Percentiles rank a stretch among this genome's conserved stretches.
These are phyloP conservation scores for Trachelipus rathkii DNA, from an alignment of 1,140 invertebrate species.

Conservation along the genomic window DNA sequence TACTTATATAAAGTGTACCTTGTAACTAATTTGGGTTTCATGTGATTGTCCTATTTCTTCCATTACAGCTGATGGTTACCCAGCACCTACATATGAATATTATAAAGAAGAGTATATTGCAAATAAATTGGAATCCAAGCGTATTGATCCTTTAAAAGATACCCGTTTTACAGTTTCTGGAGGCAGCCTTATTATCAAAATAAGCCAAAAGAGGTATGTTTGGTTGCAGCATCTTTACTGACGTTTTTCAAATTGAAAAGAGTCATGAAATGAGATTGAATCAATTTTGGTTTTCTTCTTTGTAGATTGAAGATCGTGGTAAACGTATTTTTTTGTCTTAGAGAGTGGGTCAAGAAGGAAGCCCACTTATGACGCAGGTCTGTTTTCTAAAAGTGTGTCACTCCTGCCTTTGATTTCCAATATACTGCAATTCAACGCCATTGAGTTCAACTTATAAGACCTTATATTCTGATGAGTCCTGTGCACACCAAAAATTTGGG, in stretches of 20 bases:
- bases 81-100: constrained; percentile 86
- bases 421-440: too few species aligned
- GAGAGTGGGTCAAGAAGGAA: too few species aligned
- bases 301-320: constrained; percentile 63
- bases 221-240: neutral
- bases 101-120: constrained; percentile 81
- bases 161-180: constrained; percentile 79
- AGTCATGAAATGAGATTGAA: too few species aligned
- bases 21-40: too few species aligned
- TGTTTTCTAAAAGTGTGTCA: constrained; percentile 77
- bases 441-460: constrained; percentile 88
- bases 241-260: too few species aligned
- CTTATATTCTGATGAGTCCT: constrained; percentile 70
- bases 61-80: constrained; percentile 83
- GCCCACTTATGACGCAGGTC: constrained; percentile 85
- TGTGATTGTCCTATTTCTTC: neutral
- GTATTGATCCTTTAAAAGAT: constrained; percentile 72
- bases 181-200: constrained; percentile 84
- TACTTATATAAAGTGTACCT: too few species aligned
- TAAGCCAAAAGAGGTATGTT: constrained; percentile 65
- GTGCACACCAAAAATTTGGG: too few species aligned
- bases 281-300: neutral
- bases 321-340: constrained; percentile 90
- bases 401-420: constrained; percentile 85
- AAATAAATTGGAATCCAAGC: constrained; percentile 62